Percentiles rank a stretch among this genome's conserved stretches.
Conservation (phyloP, 2,888 invertebrate species). For the Tachina fera region DNA sequence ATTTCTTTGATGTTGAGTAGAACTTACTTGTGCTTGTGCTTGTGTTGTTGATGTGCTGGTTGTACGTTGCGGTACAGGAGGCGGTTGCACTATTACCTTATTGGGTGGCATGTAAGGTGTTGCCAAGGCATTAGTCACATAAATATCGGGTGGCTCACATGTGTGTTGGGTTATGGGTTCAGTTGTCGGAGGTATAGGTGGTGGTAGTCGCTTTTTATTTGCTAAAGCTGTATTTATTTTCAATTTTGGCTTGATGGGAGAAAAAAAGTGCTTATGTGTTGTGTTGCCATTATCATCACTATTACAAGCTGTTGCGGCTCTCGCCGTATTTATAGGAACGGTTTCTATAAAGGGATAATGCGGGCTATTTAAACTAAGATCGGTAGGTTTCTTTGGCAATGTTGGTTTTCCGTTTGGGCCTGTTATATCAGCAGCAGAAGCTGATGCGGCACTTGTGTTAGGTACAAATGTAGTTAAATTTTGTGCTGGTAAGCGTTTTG, state of each 20-base stretch:
- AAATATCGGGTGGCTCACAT: slow-evolving; percentile 81
- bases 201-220: slow-evolving; percentile 73
- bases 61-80: slow-evolving; percentile 72
- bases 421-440: background rate
- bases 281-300: slow-evolving; percentile 39
- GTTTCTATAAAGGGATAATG: slow-evolving; percentile 74
- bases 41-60: slow-evolving; percentile 69
- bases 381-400: slow-evolving; percentile 51
- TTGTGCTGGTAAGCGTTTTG: slow-evolving; percentile 69
- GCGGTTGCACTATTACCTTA: slow-evolving; percentile 67
- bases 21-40: slow-evolving; percentile 70
- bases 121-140: slow-evolving; percentile 80
- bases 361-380: slow-evolving; percentile 49
- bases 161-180: slow-evolving; percentile 65
- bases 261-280: slow-evolving; percentile 83
- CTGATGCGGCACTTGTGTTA: slow-evolving; percentile 72
- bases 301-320: slow-evolving; percentile 27
- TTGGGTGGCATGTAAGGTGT: slow-evolving; percentile 78
- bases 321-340: slow-evolving; percentile 75
- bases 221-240: slow-evolving; percentile 79
- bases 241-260: slow-evolving; percentile 82
- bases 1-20: slow-evolving; percentile 68
- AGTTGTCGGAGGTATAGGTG: slow-evolving; percentile 70
- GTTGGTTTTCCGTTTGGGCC: slow-evolving; percentile 39
- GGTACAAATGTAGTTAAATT: slow-evolving; percentile 79